Percentiles rank a stretch among this genome's conserved stretches.
phyloP scores from a whole-genome alignment of 2,888 invertebrate genomes.

The Myathropa florea region DNA sequence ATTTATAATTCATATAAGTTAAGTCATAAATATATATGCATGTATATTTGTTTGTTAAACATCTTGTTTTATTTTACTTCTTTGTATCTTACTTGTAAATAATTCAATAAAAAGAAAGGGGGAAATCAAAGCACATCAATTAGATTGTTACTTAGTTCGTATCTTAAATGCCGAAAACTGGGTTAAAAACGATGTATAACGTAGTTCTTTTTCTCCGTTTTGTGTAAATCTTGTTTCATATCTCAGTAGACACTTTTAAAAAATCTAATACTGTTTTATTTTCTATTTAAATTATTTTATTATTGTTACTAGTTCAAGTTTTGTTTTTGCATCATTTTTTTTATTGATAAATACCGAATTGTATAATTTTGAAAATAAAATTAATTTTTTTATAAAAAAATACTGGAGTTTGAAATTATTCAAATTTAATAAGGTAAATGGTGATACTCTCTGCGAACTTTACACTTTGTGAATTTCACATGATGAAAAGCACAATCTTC shows the following conservation, averaged over 20 bases:
- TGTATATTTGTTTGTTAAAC: conserved; percentile 10
- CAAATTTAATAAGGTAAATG: neutral
- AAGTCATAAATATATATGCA: conserved; percentile 50
- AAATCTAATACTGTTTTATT: conserved; percentile 59
- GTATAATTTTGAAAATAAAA: conserved; percentile 34
- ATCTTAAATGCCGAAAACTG: conserved; percentile 35
- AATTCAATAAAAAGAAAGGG: conserved; percentile 14
- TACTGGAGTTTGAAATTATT: neutral
- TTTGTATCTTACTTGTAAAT: conserved; percentile 1
- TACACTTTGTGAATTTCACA: no score
- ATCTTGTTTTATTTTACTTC: conserved; percentile 5
- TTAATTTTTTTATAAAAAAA: conserved; percentile 56
- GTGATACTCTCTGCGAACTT: neutral
- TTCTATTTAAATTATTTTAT: conserved; percentile 40
- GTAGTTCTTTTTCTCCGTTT: neutral
- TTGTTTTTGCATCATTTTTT: conserved; percentile 18
- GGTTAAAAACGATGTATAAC: conserved; percentile 23
- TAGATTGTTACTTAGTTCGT: neutral
- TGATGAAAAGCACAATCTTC: no score
- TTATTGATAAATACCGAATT: neutral
- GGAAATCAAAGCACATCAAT: neutral
- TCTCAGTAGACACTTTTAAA: conserved; percentile 11
- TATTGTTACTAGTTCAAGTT: conserved; percentile 40
- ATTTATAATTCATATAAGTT: conserved; percentile 41
- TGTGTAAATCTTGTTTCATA: conserved; percentile 1